Evolutionary conservation across 1,140 invertebrate species (phyloP).

Genomic region (Thaumetopoea pityocampa): DNA sequence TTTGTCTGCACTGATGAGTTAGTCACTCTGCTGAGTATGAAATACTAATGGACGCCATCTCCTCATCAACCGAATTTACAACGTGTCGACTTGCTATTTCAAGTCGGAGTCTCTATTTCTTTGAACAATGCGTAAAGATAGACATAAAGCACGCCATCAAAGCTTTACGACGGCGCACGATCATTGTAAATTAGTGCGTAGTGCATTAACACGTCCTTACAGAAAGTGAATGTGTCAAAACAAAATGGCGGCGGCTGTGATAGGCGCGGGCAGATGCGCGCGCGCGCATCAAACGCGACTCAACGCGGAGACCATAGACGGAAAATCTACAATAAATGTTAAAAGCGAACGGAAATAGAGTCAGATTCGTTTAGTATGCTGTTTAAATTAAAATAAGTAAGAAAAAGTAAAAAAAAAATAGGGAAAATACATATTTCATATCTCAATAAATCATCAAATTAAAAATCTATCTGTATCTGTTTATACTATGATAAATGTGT

Average conservation of each 20-base stretch:
- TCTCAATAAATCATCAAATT: no score
- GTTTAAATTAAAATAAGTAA: no score
- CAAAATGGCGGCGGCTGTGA: constrained; percentile 28
- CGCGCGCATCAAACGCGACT: constrained; percentile 5
- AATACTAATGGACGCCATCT: constrained; percentile 3
- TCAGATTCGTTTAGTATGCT: not conserved
- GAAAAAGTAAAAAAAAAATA: no score
- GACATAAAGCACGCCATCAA: constrained; percentile 27
- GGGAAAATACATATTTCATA: no score
- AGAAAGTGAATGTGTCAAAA: constrained; percentile 31
- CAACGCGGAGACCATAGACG: not conserved
- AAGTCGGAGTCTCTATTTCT: constrained; percentile 13
- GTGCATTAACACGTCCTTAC: constrained; percentile 33
- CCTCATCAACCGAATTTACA: constrained; percentile 3
- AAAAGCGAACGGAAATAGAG: constrained; percentile 6
- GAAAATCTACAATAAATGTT: constrained; percentile 15
- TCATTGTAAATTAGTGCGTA: constrained; percentile 42
- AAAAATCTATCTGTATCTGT: no score
- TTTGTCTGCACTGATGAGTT: no score
- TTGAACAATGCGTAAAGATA: constrained; percentile 20
- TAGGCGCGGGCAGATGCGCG: constrained; percentile 31
- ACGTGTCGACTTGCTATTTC: constrained; percentile 11
- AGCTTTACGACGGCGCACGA: constrained; percentile 21
- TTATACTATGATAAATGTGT: no score
- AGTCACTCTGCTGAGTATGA: no score